Evolutionary conservation across 2,888 invertebrate species (phyloP).

Genomic region (Parnassius apollo): DNA sequence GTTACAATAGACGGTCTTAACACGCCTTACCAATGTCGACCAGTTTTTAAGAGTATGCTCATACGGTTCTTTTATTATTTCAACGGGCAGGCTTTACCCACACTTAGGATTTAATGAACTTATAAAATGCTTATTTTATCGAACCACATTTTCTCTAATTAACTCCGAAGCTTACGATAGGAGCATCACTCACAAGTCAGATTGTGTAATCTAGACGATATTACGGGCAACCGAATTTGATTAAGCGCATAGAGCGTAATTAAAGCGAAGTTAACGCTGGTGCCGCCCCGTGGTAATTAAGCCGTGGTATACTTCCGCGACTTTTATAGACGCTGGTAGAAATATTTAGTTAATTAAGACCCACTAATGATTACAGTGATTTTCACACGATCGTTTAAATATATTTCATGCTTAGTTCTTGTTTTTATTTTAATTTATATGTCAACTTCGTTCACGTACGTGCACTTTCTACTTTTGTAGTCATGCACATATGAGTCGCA

Average conservation of each 20-base stretch:
- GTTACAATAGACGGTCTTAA: too few species aligned
- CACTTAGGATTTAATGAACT: too few species aligned
- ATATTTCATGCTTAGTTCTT: too few species aligned
- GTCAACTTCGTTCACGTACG: too few species aligned
- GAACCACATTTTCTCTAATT: neutral
- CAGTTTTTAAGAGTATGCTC: too few species aligned
- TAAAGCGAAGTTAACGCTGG: constrained; percentile 36
- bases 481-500: too few species aligned
- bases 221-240: constrained; percentile 34
- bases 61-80: too few species aligned
- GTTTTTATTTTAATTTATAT: too few species aligned
- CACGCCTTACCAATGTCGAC: too few species aligned
- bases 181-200: constrained; percentile 31
- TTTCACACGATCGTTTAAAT: too few species aligned
- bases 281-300: constrained; percentile 17
- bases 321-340: constrained; percentile 8
- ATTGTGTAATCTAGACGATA: constrained; percentile 37
- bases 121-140: neutral
- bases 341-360: constrained; percentile 18
- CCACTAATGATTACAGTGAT: constrained; percentile 5
- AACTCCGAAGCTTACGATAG: neutral
- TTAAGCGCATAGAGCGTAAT: constrained; percentile 39
- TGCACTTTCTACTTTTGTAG: too few species aligned
- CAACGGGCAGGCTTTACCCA: too few species aligned
- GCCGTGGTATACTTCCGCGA: constrained; percentile 1